A percentile compares a stretch with the other conserved stretches of the same genome.
phyloP scores from a whole-genome alignment of 2,888 invertebrate species.

The Suillia variegata region DNA sequence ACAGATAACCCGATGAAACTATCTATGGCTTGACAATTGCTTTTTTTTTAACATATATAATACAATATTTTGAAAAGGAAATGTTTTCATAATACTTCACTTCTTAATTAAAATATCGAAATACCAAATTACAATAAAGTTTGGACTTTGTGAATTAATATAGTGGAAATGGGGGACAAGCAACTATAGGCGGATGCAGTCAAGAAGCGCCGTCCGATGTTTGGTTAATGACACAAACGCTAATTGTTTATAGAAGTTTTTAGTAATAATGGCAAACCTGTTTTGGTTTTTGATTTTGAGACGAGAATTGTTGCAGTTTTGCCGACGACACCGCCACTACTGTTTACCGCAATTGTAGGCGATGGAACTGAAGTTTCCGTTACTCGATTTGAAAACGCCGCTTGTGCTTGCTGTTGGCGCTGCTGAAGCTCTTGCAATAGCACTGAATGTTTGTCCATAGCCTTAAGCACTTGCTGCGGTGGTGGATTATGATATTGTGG shows the following conservation, averaged over 20 bases:
- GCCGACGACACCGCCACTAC: conserved; percentile 38
- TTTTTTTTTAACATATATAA: too few relatives aligned
- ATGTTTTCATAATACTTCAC: too few relatives aligned
- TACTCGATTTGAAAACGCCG: conserved; percentile 7
- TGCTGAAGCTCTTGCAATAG: conserved; percentile 50
- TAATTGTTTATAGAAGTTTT: conserved; percentile 61
- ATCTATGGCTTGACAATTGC: too few relatives aligned
- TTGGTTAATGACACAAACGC: too few relatives aligned
- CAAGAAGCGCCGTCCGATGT: conserved; percentile 5
- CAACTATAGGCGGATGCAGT: conserved; percentile 21
- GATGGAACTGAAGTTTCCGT: conserved; percentile 18
- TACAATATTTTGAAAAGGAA: too few relatives aligned
- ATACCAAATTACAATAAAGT: too few relatives aligned
- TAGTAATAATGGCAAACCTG: conserved; percentile 60
- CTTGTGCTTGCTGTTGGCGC: conserved; percentile 30
- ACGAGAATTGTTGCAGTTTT: conserved; percentile 62
- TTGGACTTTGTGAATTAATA: too few relatives aligned
- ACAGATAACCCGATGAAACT: too few relatives aligned
- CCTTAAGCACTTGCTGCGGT: conserved; percentile 45
- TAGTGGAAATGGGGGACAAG: too few relatives aligned
- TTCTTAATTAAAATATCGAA: too few relatives aligned
- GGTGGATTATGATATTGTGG: too few relatives aligned
- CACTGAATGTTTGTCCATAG: conserved; percentile 49
- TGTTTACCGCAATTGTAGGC: conserved; percentile 25
- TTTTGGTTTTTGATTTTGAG: conserved; percentile 62